phyloP scores from a whole-genome alignment of 1,140 invertebrate genomes.

The Meloidogyne chitwoodi region DNA sequence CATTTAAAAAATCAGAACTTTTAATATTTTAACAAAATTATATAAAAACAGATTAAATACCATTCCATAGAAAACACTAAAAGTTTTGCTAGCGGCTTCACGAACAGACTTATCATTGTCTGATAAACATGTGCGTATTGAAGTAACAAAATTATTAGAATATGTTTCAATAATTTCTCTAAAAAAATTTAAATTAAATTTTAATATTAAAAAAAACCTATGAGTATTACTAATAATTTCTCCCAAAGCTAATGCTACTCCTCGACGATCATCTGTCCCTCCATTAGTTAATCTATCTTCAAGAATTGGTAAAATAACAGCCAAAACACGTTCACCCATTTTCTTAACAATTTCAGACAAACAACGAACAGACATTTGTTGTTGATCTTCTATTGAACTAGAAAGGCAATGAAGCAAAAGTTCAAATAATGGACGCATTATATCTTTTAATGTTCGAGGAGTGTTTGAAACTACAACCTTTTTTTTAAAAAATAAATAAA shows the following conservation, averaged over 20 bases:
- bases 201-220: conserved; percentile 75
- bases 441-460: conserved; percentile 89
- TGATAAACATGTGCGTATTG: conserved; percentile 60
- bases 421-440: conserved; percentile 86
- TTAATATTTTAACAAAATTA: too few species aligned
- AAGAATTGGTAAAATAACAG: conserved; percentile 94
- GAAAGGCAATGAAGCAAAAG: conserved; percentile 62
- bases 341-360: conserved; percentile 94
- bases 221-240: conserved; percentile 97
- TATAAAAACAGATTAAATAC: too few species aligned
- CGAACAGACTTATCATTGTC: conserved; percentile 68
- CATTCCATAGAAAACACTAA: conserved; percentile 78
- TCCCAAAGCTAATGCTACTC: conserved; percentile 93
- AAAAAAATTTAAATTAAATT: neutral
- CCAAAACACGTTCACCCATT: conserved; percentile 90
- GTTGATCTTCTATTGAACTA: conserved; percentile 71
- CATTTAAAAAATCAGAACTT: too few species aligned
- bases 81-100: conserved; percentile 88
- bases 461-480: conserved; percentile 57
- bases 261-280: conserved; percentile 81
- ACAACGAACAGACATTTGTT: conserved; percentile 79
- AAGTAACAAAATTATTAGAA: conserved; percentile 93
- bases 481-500: conserved; percentile 3
- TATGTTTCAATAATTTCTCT: conserved; percentile 68
- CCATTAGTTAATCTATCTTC: conserved; percentile 81